Conservation (phyloP, 2,113 vertebrate genomes). For the Copsychus sechellarum region DNA sequence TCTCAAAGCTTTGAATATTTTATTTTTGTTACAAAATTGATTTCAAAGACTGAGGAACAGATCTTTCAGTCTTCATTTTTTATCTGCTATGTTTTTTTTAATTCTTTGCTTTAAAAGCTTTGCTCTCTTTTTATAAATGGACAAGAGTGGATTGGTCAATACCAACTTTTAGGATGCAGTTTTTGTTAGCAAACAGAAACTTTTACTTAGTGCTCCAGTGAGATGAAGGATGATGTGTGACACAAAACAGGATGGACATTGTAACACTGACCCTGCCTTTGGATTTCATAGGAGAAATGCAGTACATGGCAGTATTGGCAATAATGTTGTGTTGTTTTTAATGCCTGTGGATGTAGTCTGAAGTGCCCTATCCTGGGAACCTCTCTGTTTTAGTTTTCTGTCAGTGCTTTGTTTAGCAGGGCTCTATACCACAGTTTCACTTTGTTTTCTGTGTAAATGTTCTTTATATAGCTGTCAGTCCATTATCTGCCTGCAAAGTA, state of each 20-base stretch:
- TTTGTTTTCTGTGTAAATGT: not conserved
- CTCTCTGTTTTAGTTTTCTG: not conserved
- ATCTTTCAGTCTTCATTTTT: not conserved
- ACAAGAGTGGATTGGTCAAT: not conserved
- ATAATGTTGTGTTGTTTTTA: not conserved
- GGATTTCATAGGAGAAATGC: not conserved
- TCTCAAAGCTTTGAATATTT: not conserved
- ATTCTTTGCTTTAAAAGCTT: not conserved
- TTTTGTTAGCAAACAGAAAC: not conserved
- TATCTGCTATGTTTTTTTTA: not conserved
- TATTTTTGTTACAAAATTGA: not conserved
- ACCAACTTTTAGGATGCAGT: not conserved
- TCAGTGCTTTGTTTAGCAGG: not conserved
- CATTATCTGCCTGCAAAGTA: not conserved
- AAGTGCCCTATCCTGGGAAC: not conserved
- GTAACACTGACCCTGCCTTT: not conserved
- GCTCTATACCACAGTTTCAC: not conserved
- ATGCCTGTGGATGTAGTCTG: not conserved
- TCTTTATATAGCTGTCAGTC: not conserved
- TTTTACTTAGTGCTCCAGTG: not conserved
- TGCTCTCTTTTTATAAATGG: not conserved
- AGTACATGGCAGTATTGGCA: not conserved
- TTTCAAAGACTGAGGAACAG: not conserved
- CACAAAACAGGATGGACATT: not conserved
- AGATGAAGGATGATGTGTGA: not conserved